Evolutionary conservation across 2,888 invertebrate genomes (phyloP).

Genomic region (Acanthococcus lagerstroemiae): DNA sequence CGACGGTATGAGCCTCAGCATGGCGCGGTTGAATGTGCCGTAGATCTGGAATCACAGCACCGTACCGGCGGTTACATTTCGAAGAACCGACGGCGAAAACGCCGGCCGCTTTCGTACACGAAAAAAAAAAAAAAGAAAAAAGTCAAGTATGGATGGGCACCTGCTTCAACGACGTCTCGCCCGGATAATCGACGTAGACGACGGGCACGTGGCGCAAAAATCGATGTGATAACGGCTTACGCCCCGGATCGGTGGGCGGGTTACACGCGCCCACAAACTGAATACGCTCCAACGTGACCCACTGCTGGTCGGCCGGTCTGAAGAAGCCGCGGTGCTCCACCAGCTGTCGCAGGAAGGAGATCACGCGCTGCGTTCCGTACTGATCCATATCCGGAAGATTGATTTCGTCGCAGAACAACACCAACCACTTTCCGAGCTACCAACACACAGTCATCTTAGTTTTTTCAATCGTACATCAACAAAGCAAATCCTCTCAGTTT

Average conservation of each 20-base stretch:
- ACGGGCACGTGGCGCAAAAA: slow-evolving; percentile 92
- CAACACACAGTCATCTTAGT: slow-evolving; percentile 32
- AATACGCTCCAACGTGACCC: slow-evolving; percentile 94
- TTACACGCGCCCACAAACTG: slow-evolving; percentile 99
- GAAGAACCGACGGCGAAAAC: too few species aligned
- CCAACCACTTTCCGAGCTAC: slow-evolving; percentile 92
- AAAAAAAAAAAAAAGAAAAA: not conserved
- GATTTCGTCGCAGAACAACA: slow-evolving; percentile 99
- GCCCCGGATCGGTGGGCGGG: slow-evolving; percentile 97
- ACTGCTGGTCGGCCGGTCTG: slow-evolving; percentile 69
- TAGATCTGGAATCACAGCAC: slow-evolving; percentile 71
- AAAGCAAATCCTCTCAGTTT: too few species aligned
- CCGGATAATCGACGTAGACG: slow-evolving; percentile 98
- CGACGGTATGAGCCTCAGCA: slow-evolving; percentile 87
- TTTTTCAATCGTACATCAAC: too few species aligned
- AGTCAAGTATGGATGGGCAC: slow-evolving; percentile 40
- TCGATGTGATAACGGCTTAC: slow-evolving; percentile 86
- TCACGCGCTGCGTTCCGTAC: slow-evolving; percentile 96
- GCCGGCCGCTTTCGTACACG: too few species aligned
- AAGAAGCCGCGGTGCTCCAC: slow-evolving; percentile 93
- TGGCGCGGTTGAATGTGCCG: slow-evolving; percentile 96
- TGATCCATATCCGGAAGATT: slow-evolving; percentile 99
- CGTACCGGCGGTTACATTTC: too few species aligned
- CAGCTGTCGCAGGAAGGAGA: slow-evolving; percentile 93
- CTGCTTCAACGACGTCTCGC: slow-evolving; percentile 91